phyloP scores from a whole-genome alignment of 1,140 invertebrate genomes.

The Cotesia vestalis region DNA sequence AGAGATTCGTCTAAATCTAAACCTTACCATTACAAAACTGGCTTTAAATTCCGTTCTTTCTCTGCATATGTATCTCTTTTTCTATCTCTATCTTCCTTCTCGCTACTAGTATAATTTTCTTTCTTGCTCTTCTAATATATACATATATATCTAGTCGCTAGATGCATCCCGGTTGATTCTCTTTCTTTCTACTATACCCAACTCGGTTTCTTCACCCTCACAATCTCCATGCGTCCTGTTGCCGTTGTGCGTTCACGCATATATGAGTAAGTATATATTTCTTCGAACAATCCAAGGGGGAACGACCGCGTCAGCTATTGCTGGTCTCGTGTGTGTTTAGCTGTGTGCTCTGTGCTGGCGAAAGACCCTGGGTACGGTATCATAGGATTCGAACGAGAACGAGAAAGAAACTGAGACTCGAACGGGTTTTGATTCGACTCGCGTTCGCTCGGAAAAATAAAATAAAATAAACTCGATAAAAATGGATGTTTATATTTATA shows the following conservation, averaged over 20 bases:
- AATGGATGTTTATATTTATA: constrained; percentile 2
- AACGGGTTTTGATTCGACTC: constrained; percentile 36
- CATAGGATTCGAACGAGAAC: constrained; percentile 1
- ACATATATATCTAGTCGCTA: no score
- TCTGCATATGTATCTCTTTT: constrained; percentile 5
- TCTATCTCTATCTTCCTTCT: constrained; percentile 1
- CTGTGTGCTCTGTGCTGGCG: neutral
- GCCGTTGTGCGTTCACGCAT: constrained; percentile 36
- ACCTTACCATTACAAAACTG: neutral
- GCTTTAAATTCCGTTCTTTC: constrained; percentile 18
- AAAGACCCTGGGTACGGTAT: neutral
- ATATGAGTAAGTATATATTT: constrained; percentile 40
- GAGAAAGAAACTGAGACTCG: constrained; percentile 21
- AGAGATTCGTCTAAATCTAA: neutral
- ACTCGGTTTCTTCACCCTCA: constrained; percentile 16
- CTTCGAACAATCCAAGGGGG: constrained; percentile 41
- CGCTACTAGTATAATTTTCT: neutral
- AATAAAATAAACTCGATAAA: constrained; percentile 2
- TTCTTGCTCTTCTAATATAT: neutral
- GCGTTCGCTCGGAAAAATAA: neutral
- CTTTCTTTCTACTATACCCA: no score
- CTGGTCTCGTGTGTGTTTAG: neutral
- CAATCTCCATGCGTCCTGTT: constrained; percentile 14
- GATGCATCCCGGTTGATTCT: no score
- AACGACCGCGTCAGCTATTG: constrained; percentile 39